Base-by-base conservation (phyloP, 2,797 vertebrate species). In the Alfaro cultratus region DNA sequence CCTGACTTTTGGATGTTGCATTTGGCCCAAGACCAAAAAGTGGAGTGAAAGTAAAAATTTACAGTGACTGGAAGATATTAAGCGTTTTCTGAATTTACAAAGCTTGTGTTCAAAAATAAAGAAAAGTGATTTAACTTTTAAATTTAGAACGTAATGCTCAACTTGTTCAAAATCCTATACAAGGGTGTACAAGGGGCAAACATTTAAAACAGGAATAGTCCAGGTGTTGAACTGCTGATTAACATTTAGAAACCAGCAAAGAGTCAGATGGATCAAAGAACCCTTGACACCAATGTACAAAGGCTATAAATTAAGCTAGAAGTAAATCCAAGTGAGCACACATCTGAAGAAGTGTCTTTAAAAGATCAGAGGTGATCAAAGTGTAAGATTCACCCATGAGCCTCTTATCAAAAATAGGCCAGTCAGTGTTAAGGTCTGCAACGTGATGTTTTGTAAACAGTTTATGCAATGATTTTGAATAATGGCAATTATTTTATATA, bases 301-400 rank as follows among this genome's bases (percentile, higher is more conserved):
- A 88, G 85, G 84, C 87, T 79, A 82, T 87, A 80, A 83, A 80
- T 86, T 90, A 90, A 86, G 81, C 83, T 87, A 75, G 85, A 84
- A 85, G 80, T 62, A 86, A 88, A 87, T 88, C 87, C 87, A 92
- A 87, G 87, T 51, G 85, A 84, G 77, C 4, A 29, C 80, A 80
- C 74, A 88, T 90, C 80, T 21, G 12, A 83, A 73, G 46, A 85
- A 88, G 83, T 84, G 81, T 88, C 83, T 92, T 89, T 79, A 83
- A 88, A 60, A 91, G 89, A 93, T 92, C 87, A 91, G 80, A 91
- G 83, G 86, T 68, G 72, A 87, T 90, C 85, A 87, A 88, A 79
- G 81, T 89, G 84, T 88, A 84, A 90, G 87, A 82, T 89, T 91
- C 91, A 84, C 47, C 85, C 83, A 75, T 81, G 77, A 85, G 80